Evolutionary conservation across 2,113 vertebrate species (phyloP).

Genomic region (Heptranchias perlo): DNA sequence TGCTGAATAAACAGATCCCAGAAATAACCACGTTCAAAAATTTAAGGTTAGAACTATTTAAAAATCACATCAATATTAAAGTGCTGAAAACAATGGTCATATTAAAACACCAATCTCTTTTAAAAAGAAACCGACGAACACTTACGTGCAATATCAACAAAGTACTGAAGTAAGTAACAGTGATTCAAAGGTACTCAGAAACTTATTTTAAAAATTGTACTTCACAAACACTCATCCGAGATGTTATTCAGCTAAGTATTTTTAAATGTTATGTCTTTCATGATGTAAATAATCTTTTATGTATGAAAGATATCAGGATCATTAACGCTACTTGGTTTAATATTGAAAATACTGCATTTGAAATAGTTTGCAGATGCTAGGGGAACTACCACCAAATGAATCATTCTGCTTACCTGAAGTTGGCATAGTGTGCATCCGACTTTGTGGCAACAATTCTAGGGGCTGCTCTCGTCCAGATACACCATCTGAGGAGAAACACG

Average conservation of each 20-base stretch:
- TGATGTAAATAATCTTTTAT: not conserved
- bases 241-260: not conserved
- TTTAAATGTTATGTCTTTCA: not conserved
- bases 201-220: not conserved
- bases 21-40: conserved; percentile 22
- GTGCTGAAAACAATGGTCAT: not conserved
- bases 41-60: not conserved
- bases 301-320: not conserved
- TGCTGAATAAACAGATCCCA: conserved; percentile 35
- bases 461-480: conserved; percentile 62
- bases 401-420: conserved; percentile 59
- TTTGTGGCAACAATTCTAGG: conserved; percentile 61
- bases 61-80: not conserved
- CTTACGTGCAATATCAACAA: not conserved
- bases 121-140: not conserved
- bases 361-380: not conserved
- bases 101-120: not conserved
- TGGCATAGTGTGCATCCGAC: conserved; percentile 56
- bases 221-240: not conserved
- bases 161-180: not conserved
- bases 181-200: not conserved
- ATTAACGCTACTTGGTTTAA: not conserved
- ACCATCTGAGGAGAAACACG: conserved; percentile 71
- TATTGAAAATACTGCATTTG: not conserved
- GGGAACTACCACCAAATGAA: not conserved